These are phyloP conservation scores for Cotesia congregata DNA, from an alignment of 2,888 invertebrate genomes.

Conservation along the genomic window DNA sequence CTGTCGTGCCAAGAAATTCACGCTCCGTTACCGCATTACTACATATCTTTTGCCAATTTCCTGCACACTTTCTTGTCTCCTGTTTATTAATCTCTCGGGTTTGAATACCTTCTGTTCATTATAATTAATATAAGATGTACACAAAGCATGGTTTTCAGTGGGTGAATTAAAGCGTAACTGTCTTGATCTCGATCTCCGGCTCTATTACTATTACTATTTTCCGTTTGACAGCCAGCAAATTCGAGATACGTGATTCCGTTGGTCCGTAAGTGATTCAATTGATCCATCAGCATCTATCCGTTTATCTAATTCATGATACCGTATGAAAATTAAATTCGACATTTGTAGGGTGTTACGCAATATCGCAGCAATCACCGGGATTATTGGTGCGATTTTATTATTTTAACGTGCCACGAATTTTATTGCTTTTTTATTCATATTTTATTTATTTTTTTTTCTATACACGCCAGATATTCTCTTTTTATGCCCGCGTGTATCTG, in stretches of 20 bases:
- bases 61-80: slow-evolving; percentile 4
- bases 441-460: neutral
- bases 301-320: slow-evolving; percentile 11
- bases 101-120: neutral
- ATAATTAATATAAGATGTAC: neutral
- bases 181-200: too few relatives aligned
- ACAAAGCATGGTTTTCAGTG: too few relatives aligned
- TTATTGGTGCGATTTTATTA: slow-evolving; percentile 6
- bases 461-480: too few relatives aligned
- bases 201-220: neutral
- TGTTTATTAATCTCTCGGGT: neutral
- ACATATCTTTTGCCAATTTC: slow-evolving; percentile 26
- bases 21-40: slow-evolving; percentile 37
- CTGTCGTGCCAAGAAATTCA: slow-evolving; percentile 53
- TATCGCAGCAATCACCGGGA: neutral
- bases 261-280: slow-evolving; percentile 37
- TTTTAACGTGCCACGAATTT: neutral
- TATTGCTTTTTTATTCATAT: neutral
- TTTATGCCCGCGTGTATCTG: too few relatives aligned
- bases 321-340: slow-evolving; percentile 11
- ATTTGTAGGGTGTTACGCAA: slow-evolving; percentile 17
- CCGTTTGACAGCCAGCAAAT: slow-evolving; percentile 9
- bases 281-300: slow-evolving; percentile 27
- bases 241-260: slow-evolving; percentile 30
- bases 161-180: too few relatives aligned